phyloP scores from a whole-genome alignment of 2,888 invertebrate species.

The Drosophila dives region DNA sequence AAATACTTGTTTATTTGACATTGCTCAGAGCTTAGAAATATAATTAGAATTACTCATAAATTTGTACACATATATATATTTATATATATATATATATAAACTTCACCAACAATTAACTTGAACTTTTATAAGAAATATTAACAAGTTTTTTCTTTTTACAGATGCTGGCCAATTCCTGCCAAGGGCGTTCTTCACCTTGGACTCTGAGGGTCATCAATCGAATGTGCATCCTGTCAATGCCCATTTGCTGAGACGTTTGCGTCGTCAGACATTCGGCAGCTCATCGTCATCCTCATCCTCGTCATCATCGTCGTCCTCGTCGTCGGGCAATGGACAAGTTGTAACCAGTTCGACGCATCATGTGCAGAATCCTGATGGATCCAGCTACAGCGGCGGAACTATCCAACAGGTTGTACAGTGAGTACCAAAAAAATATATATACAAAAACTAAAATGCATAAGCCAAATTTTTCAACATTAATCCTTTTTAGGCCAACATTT shows the following conservation, averaged over 20 bases:
- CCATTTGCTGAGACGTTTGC: constrained; percentile 78
- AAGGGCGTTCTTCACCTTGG: constrained; percentile 80
- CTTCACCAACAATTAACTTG: background rate
- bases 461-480: background rate
- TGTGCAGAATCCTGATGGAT: constrained; percentile 43
- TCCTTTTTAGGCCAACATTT: constrained; percentile 2
- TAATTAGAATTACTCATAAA: background rate
- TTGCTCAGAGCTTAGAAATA: background rate
- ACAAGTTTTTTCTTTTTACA: constrained; percentile 3
- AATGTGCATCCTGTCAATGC: constrained; percentile 74
- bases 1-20: background rate
- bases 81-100: background rate
- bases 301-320: constrained; percentile 52
- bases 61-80: background rate
- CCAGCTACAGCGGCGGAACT: constrained; percentile 7
- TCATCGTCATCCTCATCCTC: constrained; percentile 70
- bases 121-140: background rate
- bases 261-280: constrained; percentile 62
- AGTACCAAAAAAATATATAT: background rate
- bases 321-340: constrained; percentile 42
- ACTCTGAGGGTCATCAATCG: constrained; percentile 80
- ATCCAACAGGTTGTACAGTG: constrained; percentile 31
- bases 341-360: constrained; percentile 42
- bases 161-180: constrained; percentile 81
- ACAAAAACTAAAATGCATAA: background rate